Conservation (phyloP, 2,113 vertebrate genomes). For the Protobothrops mucrosquamatus region DNA sequence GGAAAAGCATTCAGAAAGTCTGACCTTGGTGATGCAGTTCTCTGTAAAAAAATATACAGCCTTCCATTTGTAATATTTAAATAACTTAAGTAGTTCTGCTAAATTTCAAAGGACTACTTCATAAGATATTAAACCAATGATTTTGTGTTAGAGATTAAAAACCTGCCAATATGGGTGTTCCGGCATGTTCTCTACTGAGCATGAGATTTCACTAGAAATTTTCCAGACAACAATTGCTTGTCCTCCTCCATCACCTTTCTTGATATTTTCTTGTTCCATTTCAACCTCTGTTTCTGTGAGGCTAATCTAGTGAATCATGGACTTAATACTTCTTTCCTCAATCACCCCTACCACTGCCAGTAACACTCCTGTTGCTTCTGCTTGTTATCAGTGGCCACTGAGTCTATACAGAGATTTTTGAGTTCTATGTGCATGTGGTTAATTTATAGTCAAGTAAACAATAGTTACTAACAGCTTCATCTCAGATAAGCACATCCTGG, state of each 20-base stretch:
- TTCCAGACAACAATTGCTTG: not conserved
- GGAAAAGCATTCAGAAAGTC: slow-evolving; percentile 33
- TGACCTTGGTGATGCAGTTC: slow-evolving; percentile 9
- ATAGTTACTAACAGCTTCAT: not conserved
- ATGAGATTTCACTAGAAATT: not conserved
- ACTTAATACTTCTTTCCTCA: not conserved
- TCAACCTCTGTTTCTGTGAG: not conserved
- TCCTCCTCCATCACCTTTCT: not conserved
- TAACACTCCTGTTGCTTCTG: not conserved
- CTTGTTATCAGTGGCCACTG: not conserved
- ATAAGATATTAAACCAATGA: not conserved
- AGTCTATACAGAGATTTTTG: not conserved
- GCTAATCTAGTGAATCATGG: not conserved
- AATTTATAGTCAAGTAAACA: not conserved
- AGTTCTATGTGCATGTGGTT: not conserved
- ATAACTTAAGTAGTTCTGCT: not conserved
- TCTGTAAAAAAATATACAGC: not conserved
- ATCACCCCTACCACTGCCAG: not conserved
- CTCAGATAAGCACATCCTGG: not conserved
- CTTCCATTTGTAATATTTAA: not conserved
- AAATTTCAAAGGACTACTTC: not conserved
- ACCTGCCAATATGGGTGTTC: not conserved
- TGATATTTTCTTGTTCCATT: not conserved
- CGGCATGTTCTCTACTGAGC: not conserved
- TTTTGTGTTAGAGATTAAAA: not conserved